These are phyloP conservation scores for Agrilus cyanescens DNA, from an alignment of 2,888 invertebrate species.

Conservation along the genomic window DNA sequence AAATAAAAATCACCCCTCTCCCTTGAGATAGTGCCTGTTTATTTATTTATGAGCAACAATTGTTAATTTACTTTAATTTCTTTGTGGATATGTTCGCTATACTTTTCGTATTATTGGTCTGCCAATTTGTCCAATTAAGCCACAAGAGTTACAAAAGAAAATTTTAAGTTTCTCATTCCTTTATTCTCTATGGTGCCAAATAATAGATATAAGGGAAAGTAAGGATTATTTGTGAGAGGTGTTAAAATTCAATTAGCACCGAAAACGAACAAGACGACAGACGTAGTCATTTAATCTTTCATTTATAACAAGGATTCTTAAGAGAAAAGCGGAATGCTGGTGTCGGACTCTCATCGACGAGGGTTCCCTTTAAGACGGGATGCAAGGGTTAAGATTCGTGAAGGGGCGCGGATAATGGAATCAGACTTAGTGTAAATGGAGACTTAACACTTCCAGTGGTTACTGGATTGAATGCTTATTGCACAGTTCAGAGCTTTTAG, in stretches of 20 bases:
- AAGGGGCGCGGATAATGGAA: slow-evolving; percentile 36
- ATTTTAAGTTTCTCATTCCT: too few relatives aligned
- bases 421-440: slow-evolving; percentile 38
- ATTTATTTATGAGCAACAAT: too few relatives aligned
- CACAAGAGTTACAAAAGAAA: too few relatives aligned
- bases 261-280: slow-evolving; percentile 13
- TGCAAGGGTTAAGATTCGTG: slow-evolving; percentile 33
- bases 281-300: slow-evolving; percentile 11
- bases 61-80: too few relatives aligned
- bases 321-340: not conserved
- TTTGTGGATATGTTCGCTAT: too few relatives aligned
- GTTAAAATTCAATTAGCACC: slow-evolving; percentile 9
- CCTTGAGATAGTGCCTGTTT: too few relatives aligned
- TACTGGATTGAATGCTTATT: slow-evolving; percentile 36
- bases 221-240: not conserved
- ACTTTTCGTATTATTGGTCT: too few relatives aligned
- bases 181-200: too few relatives aligned
- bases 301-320: slow-evolving; percentile 4
- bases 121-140: too few relatives aligned
- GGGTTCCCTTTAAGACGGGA: slow-evolving; percentile 9
- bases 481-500: slow-evolving; percentile 34
- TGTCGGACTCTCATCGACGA: not conserved
- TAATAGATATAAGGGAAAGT: not conserved
- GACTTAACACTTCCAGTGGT: slow-evolving; percentile 37
- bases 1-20: too few relatives aligned